A percentile compares a stretch with the other conserved stretches of the same genome.
Conservation (phyloP, 2,797 vertebrate species). For the Melanotaenia boesemani region DNA sequence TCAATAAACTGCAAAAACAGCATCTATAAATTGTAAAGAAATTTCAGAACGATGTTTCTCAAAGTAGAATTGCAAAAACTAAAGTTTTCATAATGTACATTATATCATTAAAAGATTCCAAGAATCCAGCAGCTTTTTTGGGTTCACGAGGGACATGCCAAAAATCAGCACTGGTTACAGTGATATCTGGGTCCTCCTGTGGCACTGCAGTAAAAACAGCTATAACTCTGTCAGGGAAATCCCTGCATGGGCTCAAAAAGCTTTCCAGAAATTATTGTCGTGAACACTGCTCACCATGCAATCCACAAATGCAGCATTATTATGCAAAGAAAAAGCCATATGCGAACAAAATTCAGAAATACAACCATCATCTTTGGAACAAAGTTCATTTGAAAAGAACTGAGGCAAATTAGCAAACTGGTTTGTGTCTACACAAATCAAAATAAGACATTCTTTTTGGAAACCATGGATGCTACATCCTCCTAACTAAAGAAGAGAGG, state of each 20-base stretch:
- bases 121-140: background rate
- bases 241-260: background rate
- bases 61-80: background rate
- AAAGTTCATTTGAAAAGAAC: background rate
- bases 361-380: background rate
- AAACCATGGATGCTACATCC: background rate
- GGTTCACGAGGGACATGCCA: background rate
- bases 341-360: no score
- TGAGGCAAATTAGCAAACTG: background rate
- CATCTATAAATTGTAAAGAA: background rate
- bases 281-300: background rate
- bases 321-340: background rate
- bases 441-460: background rate
- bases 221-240: background rate
- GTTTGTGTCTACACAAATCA: background rate
- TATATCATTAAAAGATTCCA: background rate
- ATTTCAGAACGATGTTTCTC: background rate
- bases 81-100: background rate
- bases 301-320: background rate
- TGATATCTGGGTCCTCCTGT: background rate
- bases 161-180: background rate
- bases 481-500: background rate
- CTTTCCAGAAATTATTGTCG: background rate
- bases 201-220: background rate
- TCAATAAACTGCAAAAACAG: background rate